Evolutionary conservation across 2,888 invertebrate genomes (phyloP), one percentile per base, ranked within the genome.

Genomic region (Mycalesis mineus): DNA sequence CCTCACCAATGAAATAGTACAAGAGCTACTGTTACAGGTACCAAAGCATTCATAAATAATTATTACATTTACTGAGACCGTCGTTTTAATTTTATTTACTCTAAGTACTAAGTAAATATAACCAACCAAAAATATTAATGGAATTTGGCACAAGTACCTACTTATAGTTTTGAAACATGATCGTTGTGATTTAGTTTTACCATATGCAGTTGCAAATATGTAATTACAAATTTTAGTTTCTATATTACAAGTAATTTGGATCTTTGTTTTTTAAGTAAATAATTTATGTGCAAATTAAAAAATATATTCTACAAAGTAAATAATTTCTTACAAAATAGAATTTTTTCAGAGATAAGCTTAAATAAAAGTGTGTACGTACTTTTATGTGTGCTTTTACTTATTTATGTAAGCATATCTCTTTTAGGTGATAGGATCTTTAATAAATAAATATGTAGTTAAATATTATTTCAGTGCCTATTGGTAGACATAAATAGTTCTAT

Each of bases 101-200:
- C 60, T 55, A 60, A 45, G 54, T 57, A 41, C 45, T 57, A 57
- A 45, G 48, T 57, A 22, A 2, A 41, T 48, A 55, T 31, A 57
- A 47, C 17, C 45, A 58, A 52, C 53, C 60, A 65, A 65, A 58
- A 29, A 36, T 36, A 36, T 11, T 13, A 28, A 45, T 76, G 74
- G 77, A 70, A 74, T 84, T 84, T 84, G 84, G 84, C 84, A 84
- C 84, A 52, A 42, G 52, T 52, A 33, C 15, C 31, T 47, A 33
- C 15, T 47, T 47, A 33, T 42, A 51, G 17, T 42, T 41, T 52
- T 7, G 3, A 22, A 22, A 42, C 1, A 52, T 52, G 33, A 52
- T 42, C 33, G 17, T 42, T 52, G 42, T 22, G 31, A 17, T 40
- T 51, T 40, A 31, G 14, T 33, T 47, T 41, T 41, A 17, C 3